These are phyloP conservation scores for Habropoda laboriosa DNA, from an alignment of 1,140 invertebrate species.

Conservation along the genomic window DNA sequence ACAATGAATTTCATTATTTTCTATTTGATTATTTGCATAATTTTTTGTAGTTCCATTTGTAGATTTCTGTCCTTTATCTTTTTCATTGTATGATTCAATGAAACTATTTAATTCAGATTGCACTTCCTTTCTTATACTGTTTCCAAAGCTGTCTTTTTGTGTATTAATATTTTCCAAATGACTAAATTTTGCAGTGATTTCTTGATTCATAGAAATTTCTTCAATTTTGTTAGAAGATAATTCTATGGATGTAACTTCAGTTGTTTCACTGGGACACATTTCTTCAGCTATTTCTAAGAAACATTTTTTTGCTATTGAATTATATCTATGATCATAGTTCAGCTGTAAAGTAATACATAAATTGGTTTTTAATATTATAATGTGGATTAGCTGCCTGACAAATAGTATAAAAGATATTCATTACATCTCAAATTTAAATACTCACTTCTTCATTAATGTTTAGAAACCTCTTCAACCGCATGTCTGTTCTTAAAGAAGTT, in stretches of 20 bases:
- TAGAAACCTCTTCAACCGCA: slow-evolving; percentile 68
- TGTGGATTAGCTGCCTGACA: slow-evolving; percentile 16
- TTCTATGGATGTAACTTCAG: neutral
- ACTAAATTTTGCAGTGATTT: slow-evolving; percentile 19
- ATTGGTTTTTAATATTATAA: slow-evolving; percentile 23
- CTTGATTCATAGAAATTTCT: neutral
- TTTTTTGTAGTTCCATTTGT: neutral
- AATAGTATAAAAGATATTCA: too few relatives aligned
- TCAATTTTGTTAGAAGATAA: slow-evolving; percentile 23
- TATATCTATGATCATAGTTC: slow-evolving; percentile 65
- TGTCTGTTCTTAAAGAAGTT: slow-evolving; percentile 69
- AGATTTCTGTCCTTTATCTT: slow-evolving; percentile 25
- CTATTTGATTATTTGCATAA: slow-evolving; percentile 10
- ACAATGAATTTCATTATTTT: slow-evolving; percentile 39
- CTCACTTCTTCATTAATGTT: slow-evolving; percentile 68
- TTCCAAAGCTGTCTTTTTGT: slow-evolving; percentile 39
- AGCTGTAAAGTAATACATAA: slow-evolving; percentile 57
- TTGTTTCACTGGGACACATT: slow-evolving; percentile 11
- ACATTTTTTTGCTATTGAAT: slow-evolving; percentile 53
- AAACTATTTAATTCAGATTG: slow-evolving; percentile 60
- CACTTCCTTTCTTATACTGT: slow-evolving; percentile 34
- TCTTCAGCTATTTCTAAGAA: slow-evolving; percentile 52
- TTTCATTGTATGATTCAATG: slow-evolving; percentile 51
- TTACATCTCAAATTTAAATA: too few relatives aligned
- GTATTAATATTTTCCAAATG: slow-evolving; percentile 19